Base-by-base conservation (phyloP, 2,113 vertebrate genomes). In the Hydrolagus affinis region DNA sequence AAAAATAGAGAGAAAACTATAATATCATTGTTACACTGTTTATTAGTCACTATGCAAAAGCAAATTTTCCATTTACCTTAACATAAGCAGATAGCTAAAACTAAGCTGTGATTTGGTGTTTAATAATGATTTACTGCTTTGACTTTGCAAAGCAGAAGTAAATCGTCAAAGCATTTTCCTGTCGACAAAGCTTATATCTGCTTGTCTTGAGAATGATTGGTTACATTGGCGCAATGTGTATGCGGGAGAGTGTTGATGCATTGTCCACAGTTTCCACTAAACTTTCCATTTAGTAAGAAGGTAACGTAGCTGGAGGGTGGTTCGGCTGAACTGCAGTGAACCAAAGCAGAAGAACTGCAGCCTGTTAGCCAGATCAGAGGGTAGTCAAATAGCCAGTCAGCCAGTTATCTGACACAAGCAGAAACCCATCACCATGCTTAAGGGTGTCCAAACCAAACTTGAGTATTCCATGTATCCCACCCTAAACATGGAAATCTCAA, bases 191-290 rank as follows among this genome's bases (percentile, higher is more conserved):
- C 23, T 80, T 80, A 28, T 12, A 64, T 62, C 62, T 64, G 12
- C 11, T 64, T 80, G 23, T 80, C 59, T 62, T 44, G 44, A 57
- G 60, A 23, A 64, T 80, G 77, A 80, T 80, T 80, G 62, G 77
- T n/a, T 60, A 62, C 12, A 66, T 30, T 19, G 77, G 12, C 28
- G 15, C 75, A 23, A 8, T 30, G 59, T 19, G 7, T 30, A 17
- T 15, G 11, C 23, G 28, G 57, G n/a, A 78, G 3, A 44, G 19
- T 77, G 75, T n/a, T 62, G 21, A 23, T 11, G 59, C 21, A 57
- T 23, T 59, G 75, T 59, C 44, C 56, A n/a, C 56, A 23, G 1
- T 12, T 44, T 44, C 44, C 44, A 44, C 44, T 44, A 44, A 44
- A 25, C 70, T 12, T 30, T 72, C 25, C 11, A 11, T 28, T 72